Conservation (phyloP, 2,113 vertebrate species). For the Micronycteris hirsuta region DNA sequence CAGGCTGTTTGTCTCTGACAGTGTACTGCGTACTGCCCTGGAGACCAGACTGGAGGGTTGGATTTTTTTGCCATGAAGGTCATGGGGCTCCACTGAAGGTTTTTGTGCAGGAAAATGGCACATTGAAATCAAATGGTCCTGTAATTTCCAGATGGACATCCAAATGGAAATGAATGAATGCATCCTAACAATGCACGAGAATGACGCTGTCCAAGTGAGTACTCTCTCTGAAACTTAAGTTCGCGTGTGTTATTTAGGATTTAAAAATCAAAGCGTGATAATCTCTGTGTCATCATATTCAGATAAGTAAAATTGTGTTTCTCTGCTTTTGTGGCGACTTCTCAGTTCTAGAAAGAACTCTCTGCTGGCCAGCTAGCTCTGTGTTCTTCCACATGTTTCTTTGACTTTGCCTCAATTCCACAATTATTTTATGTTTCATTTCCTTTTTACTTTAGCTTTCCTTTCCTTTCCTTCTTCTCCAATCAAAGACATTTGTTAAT, state of each 20-base stretch:
- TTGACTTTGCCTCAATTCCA: constrained; percentile 7
- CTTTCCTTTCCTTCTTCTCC: constrained; percentile 21
- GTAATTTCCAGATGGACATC: not conserved
- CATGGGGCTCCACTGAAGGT: not conserved
- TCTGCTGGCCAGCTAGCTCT: not conserved
- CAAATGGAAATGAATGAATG: not conserved
- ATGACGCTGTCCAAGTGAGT: not conserved
- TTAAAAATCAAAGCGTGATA: not conserved
- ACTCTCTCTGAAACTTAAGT: not conserved
- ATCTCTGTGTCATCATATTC: not conserved
- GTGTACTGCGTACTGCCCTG: not conserved
- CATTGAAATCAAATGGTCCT: not conserved
- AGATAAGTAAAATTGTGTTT: not conserved
- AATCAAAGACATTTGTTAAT: constrained; percentile 42
- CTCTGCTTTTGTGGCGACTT: not conserved
- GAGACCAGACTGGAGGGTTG: not conserved
- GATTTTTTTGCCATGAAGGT: constrained; percentile 30
- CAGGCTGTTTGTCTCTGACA: not conserved
- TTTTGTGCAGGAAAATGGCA: constrained; percentile 2
- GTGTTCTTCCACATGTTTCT: constrained; percentile 18
- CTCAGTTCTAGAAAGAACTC: constrained; percentile 6
- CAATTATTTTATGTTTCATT: not conserved
- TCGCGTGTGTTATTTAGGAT: not conserved
- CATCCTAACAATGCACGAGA: not conserved
- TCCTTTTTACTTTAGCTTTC: not conserved